phyloP scores from a whole-genome alignment of 2,888 invertebrate genomes.

The Drosophila seclusa region DNA sequence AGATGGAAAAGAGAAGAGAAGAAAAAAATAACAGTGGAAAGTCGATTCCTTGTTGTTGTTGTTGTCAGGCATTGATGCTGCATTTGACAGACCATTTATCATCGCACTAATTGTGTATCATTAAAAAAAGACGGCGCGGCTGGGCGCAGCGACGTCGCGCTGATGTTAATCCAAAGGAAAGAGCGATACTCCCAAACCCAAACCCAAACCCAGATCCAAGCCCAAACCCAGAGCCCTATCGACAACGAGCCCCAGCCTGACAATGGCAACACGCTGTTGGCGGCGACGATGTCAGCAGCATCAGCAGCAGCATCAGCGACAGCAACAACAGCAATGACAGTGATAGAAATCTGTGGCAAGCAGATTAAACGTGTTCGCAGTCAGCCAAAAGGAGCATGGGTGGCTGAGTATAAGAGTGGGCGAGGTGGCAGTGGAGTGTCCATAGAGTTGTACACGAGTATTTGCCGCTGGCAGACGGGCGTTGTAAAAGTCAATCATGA shows the following conservation, averaged over 20 bases:
- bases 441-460: constrained; percentile 28
- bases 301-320: constrained; percentile 22
- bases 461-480: constrained; percentile 37
- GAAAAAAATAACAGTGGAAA: constrained; percentile 15
- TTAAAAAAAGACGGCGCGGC: constrained; percentile 72
- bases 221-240: neutral
- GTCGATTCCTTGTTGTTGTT: constrained; percentile 20
- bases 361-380: constrained; percentile 77
- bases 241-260: constrained; percentile 24
- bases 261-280: constrained; percentile 51
- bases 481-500: constrained; percentile 80
- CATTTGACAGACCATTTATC: constrained; percentile 84
- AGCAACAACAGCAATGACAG: constrained; percentile 68
- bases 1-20: constrained; percentile 9
- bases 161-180: constrained; percentile 75
- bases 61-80: constrained; percentile 71
- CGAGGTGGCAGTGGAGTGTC: constrained; percentile 8
- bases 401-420: neutral
- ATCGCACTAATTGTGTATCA: constrained; percentile 84
- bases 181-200: constrained; percentile 21
- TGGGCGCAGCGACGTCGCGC: constrained; percentile 28
- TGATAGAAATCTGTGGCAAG: constrained; percentile 80
- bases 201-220: constrained; percentile 25
- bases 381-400: constrained; percentile 35
- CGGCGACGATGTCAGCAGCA: constrained; percentile 35